Base-by-base conservation (phyloP, 2,888 invertebrate species). In the Malachius bipustulatus region DNA sequence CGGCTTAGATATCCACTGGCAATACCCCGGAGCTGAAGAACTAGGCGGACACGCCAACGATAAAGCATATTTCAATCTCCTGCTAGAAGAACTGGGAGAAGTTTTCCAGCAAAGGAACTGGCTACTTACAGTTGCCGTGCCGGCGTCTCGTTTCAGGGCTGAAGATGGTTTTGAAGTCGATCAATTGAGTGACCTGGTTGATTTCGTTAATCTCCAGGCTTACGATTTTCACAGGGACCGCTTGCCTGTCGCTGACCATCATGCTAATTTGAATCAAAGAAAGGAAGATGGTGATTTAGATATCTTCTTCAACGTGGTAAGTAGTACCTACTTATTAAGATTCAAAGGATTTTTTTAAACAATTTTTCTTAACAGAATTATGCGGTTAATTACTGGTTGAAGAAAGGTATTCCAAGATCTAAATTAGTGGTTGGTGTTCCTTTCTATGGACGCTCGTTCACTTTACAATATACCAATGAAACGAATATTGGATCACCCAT, bases 1-100 rank as follows among this genome's bases (percentile, higher is more conserved):
- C 55, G 89, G 89, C 1, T 61, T 87, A 8, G 85, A 87, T 51
- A 64, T 88, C 3, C 79, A 87, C 48, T 87, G 81, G 80, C 73
- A 78, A 42, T 81, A 80, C 55, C 77, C 81, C 46, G 75, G 65
- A 9, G 64, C 64, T n/a, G 57, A 60, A 32, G 66, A 66, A 39
- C 47, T 60, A 45, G 68, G 65, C 34, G 60, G 62, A 8, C 51
- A 57, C 30, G 14, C 45, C 29, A 65, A 59, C 31, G 74, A 71
- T 55, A 75, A 66, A 36, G 53, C 55, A 12, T 47, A 55, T 37
- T 46, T 56, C 15, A 37, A 38, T 2, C 35, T 48, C 10, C 51
- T 62, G 3, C 60, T 81, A 16, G 72, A 74, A 46, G 75, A 77
- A 50, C 55, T 80, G 8, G 64, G 72, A 4, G 71, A 69, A 46